These are phyloP conservation scores for Vanessa cardui DNA, from an alignment of 2,888 invertebrate genomes.

Conservation along the genomic window DNA sequence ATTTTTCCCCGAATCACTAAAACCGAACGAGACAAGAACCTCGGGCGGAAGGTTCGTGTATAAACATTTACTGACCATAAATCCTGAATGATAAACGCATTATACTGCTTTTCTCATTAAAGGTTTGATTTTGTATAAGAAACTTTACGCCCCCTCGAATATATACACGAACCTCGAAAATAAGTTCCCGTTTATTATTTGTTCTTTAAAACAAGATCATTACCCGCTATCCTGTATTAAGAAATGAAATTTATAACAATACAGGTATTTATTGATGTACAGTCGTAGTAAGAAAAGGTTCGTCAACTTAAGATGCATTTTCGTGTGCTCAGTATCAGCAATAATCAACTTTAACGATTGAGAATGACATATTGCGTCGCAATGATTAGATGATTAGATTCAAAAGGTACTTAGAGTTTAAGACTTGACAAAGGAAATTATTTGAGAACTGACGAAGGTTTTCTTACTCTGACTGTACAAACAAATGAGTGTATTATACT, in stretches of 20 bases:
- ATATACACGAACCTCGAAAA: slow-evolving; percentile 54
- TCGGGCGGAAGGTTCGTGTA: slow-evolving; percentile 42
- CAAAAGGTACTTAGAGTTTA: too few relatives aligned
- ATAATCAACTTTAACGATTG: too few relatives aligned
- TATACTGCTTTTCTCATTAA: slow-evolving; percentile 54
- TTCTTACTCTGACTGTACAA: too few relatives aligned
- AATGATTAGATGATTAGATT: too few relatives aligned
- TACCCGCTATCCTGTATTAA: slow-evolving; percentile 32
- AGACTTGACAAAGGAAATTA: too few relatives aligned
- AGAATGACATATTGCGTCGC: too few relatives aligned
- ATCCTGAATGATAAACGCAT: slow-evolving; percentile 52
- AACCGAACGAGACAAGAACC: slow-evolving; percentile 37
- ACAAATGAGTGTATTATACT: slow-evolving; percentile 36
- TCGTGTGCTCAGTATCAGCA: too few relatives aligned
- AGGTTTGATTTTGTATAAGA: slow-evolving; percentile 48
- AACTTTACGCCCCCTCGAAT: slow-evolving; percentile 50
- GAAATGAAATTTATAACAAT: slow-evolving; percentile 31
- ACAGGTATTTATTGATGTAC: slow-evolving; percentile 25
- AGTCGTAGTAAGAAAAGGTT: too few relatives aligned
- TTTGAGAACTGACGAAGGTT: too few relatives aligned
- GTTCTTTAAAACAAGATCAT: slow-evolving; percentile 32
- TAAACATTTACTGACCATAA: slow-evolving; percentile 52
- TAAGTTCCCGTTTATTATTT: slow-evolving; percentile 46
- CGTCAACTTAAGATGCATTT: too few relatives aligned
- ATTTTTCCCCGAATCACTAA: slow-evolving; percentile 40